Percentiles rank a stretch among this genome's conserved stretches.
Evolutionary conservation across 2,113 vertebrate species (phyloP).

Genomic region (Glaucomys volans): DNA sequence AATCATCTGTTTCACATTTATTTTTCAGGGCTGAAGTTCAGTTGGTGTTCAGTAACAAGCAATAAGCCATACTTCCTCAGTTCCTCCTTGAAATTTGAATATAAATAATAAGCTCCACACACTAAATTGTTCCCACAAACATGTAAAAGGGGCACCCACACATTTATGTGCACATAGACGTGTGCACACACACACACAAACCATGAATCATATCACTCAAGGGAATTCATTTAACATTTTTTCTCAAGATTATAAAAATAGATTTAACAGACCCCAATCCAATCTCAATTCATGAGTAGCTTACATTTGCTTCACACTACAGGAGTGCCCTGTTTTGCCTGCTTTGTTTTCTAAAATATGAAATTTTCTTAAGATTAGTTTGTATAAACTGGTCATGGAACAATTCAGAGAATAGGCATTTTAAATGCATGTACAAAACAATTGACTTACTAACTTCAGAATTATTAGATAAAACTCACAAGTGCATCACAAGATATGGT

Average conservation of each 20-base stretch:
- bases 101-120: neutral
- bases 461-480: neutral
- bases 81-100: constrained; percentile 15
- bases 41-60: neutral
- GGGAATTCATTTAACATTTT: neutral
- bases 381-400: neutral
- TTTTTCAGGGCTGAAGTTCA: constrained; percentile 44
- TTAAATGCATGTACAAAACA: neutral
- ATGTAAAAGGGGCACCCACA: neutral
- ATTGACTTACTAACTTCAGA: neutral
- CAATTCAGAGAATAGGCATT: neutral
- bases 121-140: neutral
- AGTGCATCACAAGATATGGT: no score
- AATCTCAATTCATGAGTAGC: neutral
- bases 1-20: constrained; percentile 49
- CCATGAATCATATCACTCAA: neutral
- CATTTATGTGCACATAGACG: accelerated
- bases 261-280: neutral
- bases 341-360: constrained; percentile 43
- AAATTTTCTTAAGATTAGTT: constrained; percentile 7
- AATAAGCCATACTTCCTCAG: neutral
- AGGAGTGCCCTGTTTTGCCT: neutral
- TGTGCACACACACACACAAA: no score
- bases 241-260: constrained; percentile 34
- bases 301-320: neutral